A percentile compares a stretch with the other conserved stretches of the same genome.
phyloP scores from a whole-genome alignment of 2,888 invertebrate species.

The Parascotia fuliginaria region DNA sequence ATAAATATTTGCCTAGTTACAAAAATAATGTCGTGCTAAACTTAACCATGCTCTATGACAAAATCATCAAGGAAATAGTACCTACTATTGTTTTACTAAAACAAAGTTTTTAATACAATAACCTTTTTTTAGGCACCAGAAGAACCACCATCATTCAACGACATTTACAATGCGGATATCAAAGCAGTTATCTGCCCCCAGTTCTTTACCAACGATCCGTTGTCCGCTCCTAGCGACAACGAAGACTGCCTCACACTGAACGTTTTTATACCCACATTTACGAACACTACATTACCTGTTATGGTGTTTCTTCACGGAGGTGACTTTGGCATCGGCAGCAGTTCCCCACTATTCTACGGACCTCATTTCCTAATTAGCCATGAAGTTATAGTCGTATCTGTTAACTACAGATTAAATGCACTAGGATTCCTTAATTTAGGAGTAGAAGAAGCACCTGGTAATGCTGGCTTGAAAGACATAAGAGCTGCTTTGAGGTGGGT shows the following conservation, averaged over 20 bases:
- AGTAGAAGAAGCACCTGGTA: constrained; percentile 73
- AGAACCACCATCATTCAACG: constrained; percentile 61
- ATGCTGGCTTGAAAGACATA: constrained; percentile 80
- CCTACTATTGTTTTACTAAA: no score
- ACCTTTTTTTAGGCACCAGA: constrained; percentile 59
- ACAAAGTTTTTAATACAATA: no score
- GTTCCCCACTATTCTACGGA: constrained; percentile 71
- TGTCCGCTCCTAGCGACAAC: constrained; percentile 72
- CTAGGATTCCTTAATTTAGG: constrained; percentile 79
- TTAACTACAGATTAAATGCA: constrained; percentile 80
- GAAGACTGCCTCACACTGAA: constrained; percentile 81
- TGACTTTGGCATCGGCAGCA: constrained; percentile 76
- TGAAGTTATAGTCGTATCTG: constrained; percentile 73
- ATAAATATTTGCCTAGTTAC: no score
- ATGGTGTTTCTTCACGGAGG: constrained; percentile 83
- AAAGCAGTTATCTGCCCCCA: constrained; percentile 72
- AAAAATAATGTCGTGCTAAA: no score
- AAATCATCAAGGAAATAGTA: no score
- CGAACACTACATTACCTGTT: constrained; percentile 66
- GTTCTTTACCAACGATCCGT: constrained; percentile 68
- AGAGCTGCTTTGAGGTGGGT: constrained; percentile 78
- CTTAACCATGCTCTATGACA: no score
- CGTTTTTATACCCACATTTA: constrained; percentile 64
- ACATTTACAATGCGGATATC: constrained; percentile 69
- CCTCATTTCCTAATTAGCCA: constrained; percentile 78